phyloP scores from a whole-genome alignment of 2,113 vertebrate species.

The Lethenteron camtschaticum region DNA sequence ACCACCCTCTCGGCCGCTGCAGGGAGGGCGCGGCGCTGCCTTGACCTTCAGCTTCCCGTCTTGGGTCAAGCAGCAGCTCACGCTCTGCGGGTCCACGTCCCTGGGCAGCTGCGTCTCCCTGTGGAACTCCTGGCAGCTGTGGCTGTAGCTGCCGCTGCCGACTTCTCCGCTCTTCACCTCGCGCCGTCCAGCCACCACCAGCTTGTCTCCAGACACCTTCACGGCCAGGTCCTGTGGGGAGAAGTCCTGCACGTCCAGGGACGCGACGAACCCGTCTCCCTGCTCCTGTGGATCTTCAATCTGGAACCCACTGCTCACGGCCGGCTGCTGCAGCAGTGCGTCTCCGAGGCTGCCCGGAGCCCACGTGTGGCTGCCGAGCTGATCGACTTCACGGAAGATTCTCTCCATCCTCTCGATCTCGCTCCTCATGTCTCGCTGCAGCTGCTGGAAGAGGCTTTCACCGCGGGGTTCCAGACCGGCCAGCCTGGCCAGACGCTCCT shows the following conservation, averaged over 20 bases:
- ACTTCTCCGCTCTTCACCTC: not conserved
- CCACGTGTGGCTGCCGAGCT: too few relatives aligned
- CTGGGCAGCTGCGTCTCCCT: not conserved
- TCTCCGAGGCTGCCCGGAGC: too few relatives aligned
- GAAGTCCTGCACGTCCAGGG: not conserved
- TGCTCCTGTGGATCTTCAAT: too few relatives aligned
- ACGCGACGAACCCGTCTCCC: not conserved
- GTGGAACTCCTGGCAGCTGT: not conserved
- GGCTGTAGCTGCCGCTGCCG: not conserved
- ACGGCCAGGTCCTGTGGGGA: not conserved
- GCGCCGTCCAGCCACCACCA: not conserved
- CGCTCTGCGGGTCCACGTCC: conserved; percentile 1
- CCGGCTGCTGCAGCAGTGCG: too few relatives aligned
- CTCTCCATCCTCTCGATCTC: too few relatives aligned
- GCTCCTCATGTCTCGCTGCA: too few relatives aligned
- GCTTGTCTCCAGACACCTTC: not conserved
- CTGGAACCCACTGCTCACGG: too few relatives aligned
- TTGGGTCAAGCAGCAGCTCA: not conserved
- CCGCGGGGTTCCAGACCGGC: too few relatives aligned
- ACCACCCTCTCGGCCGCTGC: not conserved
- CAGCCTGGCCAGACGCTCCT: too few relatives aligned
- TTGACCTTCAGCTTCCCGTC: not conserved
- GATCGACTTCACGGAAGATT: too few relatives aligned
- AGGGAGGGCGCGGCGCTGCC: not conserved
- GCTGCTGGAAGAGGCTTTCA: too few relatives aligned